Base-by-base conservation (phyloP, 2,888 invertebrate genomes). In the Dromius quadrimaculatus region DNA sequence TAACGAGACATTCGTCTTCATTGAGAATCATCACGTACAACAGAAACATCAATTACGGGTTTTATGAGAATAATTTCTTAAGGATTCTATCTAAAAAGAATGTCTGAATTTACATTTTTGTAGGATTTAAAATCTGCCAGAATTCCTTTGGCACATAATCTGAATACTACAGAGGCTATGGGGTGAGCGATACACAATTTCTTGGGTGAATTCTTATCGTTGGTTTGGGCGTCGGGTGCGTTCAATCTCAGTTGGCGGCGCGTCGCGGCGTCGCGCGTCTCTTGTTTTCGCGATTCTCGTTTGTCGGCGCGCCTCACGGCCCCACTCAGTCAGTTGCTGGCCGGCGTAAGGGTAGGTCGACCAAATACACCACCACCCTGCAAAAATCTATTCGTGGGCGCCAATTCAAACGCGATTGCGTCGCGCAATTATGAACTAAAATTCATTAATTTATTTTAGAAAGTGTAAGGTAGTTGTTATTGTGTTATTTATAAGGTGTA, bases 161-260 rank as follows among this genome's bases (percentile, higher is more conserved):
- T 28, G 28, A 23, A 54, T 17, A 41, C 13, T 11, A 15, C n/a
- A n/a, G n/a, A n/a, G n/a, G 13, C 4, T 5, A 38, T 20, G 17
- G 47, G 50, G 50, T 28, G 23, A 23, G 13, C 11, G 15, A 19
- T 15, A n/a, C 23, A 54, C 50, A 54, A 28, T 54, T 54, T 28
- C 50, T 54, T 54, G 13, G 50, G 17, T 13, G 50, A 23, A 54
- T 54, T 54, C 50, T 54, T 54, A 54, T 54, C 50, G 23, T 54
- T 15, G 4, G 50, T 28, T 28, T 54, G 50, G 50, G 50, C 50
- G 50, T 54, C 50, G 50, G 50, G 15, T n/a, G 23, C 50, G 50
- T 54, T 54, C 50, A 54, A 54, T 54, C 50, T 54, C 50, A 54
- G 47, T 47, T 47, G 47, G 50, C 50, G 50, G 50, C 50, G 50